Evolutionary conservation across 1,140 invertebrate genomes (phyloP), one percentile per base, ranked within the genome.

Genomic region (Penaeus chinensis): DNA sequence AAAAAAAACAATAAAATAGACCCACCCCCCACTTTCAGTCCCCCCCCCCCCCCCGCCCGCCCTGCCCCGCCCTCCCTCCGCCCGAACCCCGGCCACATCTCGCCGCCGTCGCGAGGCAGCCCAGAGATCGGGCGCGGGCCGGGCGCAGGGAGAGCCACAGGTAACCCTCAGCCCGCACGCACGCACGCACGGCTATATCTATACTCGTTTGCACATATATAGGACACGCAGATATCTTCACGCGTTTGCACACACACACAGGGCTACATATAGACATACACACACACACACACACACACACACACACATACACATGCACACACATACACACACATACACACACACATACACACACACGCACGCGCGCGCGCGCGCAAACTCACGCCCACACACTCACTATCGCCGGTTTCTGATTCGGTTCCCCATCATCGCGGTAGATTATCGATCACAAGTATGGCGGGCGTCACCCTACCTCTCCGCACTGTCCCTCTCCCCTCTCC

Each of bases 311-410:
- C 42, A 27, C 24, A 80, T 8, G 61, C 42, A 54, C 3, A 47
- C 24, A 47, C 19, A 80, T 11, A 54, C 20, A 80, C n/a, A 77
- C 60, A 22, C 19, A 66, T 16, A 69, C 32, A 69, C 63, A 69
- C 20, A 82, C 19, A 82, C 13, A 82, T 24, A 81, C 54, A 81
- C 54, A 81, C 54, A 77, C 74, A 77, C 5, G 10, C 74, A 77
- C 74, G 10, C 74, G 0, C 20, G 60, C 77, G 60, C 74, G 19
- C 74, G 19, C 74, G 19, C 74, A 3, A 24, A 78, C 76, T 32
- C 76, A 78, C 76, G n/a, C 76, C 13, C 76, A 78, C 76, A 78
- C 76, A 65, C 80, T 27, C 61, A 82, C 80, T 63, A n/a, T 27
- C 11, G 61, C 60, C 5, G 20, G 24, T n/a, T 63, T 54, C 54